These are phyloP conservation scores for Phainopepla nitens DNA, from an alignment of 2,113 vertebrate species.

Conservation along the genomic window DNA sequence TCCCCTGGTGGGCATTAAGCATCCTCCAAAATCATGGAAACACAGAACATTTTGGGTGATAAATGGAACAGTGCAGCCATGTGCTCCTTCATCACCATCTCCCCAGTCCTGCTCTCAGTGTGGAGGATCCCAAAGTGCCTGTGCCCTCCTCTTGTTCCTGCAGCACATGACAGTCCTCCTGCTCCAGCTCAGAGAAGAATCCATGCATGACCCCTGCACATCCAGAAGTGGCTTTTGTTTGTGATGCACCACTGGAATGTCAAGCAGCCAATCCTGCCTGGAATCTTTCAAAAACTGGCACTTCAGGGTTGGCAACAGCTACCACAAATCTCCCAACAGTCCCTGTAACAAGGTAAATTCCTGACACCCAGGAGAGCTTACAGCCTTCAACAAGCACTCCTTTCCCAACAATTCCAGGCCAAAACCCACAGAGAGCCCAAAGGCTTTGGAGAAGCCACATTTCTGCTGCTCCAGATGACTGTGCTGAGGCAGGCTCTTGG, in stretches of 20 bases:
- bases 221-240: neutral
- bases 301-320: neutral
- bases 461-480: neutral
- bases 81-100: neutral
- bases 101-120: neutral
- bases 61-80: rapidly evolving
- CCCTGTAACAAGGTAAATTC: neutral
- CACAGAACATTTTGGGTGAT: rapidly evolving
- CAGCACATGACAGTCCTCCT: rapidly evolving
- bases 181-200: neutral
- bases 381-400: rapidly evolving
- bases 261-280: neutral
- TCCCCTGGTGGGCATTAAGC: neutral
- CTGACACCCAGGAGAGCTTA: neutral
- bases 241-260: rapidly evolving
- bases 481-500: rapidly evolving
- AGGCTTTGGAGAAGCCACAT: rapidly evolving
- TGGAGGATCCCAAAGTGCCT: rapidly evolving
- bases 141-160: neutral
- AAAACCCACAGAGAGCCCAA: neutral
- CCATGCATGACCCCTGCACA: neutral
- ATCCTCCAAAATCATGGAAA: neutral
- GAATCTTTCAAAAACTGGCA: neutral
- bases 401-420: neutral
- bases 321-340: rapidly evolving